Conservation (phyloP, 2,888 invertebrate genomes). For the Toxonevra muliebris region DNA sequence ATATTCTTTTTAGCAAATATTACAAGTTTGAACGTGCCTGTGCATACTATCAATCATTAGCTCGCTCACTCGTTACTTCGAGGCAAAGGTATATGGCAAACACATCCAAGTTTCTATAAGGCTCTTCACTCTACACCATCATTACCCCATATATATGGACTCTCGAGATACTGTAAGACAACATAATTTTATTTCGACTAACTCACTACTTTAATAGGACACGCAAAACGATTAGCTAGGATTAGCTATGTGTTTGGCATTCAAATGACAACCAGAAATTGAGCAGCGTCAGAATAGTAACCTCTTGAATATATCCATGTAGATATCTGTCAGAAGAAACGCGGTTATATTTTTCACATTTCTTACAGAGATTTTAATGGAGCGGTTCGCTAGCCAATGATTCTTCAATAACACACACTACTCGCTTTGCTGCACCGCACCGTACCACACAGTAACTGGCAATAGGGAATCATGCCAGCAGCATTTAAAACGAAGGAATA, state of each 20-base stretch:
- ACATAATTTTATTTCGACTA: conserved; percentile 21
- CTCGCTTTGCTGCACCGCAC: not conserved
- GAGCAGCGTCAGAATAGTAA: not conserved
- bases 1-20: conserved; percentile 49
- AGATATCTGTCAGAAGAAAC: not conserved
- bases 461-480: conserved; percentile 29
- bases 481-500: not conserved
- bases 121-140: too few species aligned
- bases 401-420: not conserved
- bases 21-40: conserved; percentile 53
- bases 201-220: conserved; percentile 21
- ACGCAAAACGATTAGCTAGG: not conserved
- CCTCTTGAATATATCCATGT: not conserved
- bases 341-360: not conserved
- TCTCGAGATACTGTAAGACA: not conserved
- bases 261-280: too few species aligned
- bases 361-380: not conserved
- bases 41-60: conserved; percentile 22
- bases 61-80: not conserved
- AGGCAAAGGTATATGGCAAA: too few species aligned
- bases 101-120: too few species aligned
- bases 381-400: not conserved
- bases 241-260: not conserved
- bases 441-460: conserved; percentile 17
- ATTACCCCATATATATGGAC: too few species aligned